Evolutionary conservation across 2,888 invertebrate species (phyloP).

Genomic region (Temnothorax rugatulus): DNA sequence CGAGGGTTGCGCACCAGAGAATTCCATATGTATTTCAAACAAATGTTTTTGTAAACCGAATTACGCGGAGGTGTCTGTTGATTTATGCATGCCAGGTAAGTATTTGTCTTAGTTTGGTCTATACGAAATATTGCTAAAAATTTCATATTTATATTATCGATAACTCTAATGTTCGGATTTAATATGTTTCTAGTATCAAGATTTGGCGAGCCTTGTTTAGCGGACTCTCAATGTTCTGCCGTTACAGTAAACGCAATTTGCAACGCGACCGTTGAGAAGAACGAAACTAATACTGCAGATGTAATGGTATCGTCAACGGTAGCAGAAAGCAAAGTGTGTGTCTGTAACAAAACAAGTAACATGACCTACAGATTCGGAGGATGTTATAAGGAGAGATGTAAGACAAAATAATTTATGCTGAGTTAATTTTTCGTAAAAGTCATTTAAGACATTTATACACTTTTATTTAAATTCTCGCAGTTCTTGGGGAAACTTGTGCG

Average conservation of each 20-base stretch:
- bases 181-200: constrained; percentile 62
- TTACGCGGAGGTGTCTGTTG: constrained; percentile 53
- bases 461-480: constrained; percentile 65
- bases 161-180: not conserved
- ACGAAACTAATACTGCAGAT: not conserved
- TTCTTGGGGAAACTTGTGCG: constrained; percentile 73
- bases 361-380: constrained; percentile 53
- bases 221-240: constrained; percentile 73
- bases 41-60: constrained; percentile 69
- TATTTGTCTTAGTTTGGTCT: not conserved
- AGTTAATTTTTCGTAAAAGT: not conserved
- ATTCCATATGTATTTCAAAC: constrained; percentile 65
- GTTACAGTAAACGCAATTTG: constrained; percentile 60
- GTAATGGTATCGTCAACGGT: not conserved
- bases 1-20: constrained; percentile 60
- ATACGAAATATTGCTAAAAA: not conserved
- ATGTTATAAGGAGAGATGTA: constrained; percentile 68
- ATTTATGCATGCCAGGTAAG: constrained; percentile 73
- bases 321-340: constrained; percentile 54
- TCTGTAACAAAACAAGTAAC: constrained; percentile 51
- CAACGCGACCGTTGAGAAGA: not conserved
- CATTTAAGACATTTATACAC: not conserved
- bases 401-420: constrained; percentile 11
- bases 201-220: constrained; percentile 45
- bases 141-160: not conserved